phyloP scores from a whole-genome alignment of 2,797 vertebrate species.

The Typhlichthys eigenmanni region DNA sequence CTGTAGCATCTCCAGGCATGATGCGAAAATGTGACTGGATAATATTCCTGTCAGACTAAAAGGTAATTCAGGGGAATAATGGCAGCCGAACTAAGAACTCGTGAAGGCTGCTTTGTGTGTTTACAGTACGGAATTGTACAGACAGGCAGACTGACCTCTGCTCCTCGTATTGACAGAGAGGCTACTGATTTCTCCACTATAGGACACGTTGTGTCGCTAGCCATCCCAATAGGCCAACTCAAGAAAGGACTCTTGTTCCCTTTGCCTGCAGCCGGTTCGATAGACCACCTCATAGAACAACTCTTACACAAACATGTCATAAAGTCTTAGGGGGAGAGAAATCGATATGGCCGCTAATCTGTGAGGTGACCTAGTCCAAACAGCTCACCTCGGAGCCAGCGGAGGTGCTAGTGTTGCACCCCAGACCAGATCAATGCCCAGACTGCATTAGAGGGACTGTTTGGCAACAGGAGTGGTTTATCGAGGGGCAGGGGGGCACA shows the following conservation, averaged over 20 bases:
- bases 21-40: slow-evolving; percentile 40
- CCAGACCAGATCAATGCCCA: slow-evolving; percentile 56
- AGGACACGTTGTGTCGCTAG: slow-evolving; percentile 20
- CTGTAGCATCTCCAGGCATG: slow-evolving; percentile 34
- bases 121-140: slow-evolving; percentile 43
- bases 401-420: slow-evolving; percentile 32
- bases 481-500: slow-evolving; percentile 29
- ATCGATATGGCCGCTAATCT: slow-evolving; percentile 46
- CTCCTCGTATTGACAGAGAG: slow-evolving; percentile 49
- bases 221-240: slow-evolving; percentile 27
- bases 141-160: slow-evolving; percentile 57
- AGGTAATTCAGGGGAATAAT: slow-evolving; percentile 31
- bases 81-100: slow-evolving; percentile 32
- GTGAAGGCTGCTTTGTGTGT: slow-evolving; percentile 32
- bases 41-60: slow-evolving; percentile 32
- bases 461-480: slow-evolving; percentile 41
- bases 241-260: slow-evolving; percentile 41
- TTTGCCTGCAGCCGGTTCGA: slow-evolving; percentile 50
- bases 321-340: slow-evolving; percentile 32
- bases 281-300: slow-evolving; percentile 26
- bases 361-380: slow-evolving; percentile 30
- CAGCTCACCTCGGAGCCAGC: slow-evolving; percentile 42
- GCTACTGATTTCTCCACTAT: slow-evolving; percentile 51
- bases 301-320: slow-evolving; percentile 32
- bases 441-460: slow-evolving; percentile 56